phyloP scores from a whole-genome alignment of 1,140 invertebrate genomes.

The Colletes latitarsis region DNA sequence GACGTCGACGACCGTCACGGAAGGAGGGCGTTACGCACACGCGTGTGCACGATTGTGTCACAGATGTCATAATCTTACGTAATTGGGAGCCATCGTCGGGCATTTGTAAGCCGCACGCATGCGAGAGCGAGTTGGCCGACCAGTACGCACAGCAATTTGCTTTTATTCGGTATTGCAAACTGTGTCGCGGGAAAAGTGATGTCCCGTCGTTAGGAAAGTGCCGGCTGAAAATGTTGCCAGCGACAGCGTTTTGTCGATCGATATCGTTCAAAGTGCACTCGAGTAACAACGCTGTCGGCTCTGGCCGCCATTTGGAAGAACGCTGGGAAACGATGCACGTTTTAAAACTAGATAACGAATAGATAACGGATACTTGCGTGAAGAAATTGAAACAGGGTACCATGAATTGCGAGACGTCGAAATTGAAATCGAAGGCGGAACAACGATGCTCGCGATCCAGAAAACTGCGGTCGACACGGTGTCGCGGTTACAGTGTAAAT shows the following conservation, averaged over 20 bases:
- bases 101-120: constrained; percentile 77
- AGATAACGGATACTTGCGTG: too few species aligned
- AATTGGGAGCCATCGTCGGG: constrained; percentile 68
- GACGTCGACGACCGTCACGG: constrained; percentile 65
- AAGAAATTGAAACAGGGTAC: too few species aligned
- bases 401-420: too few species aligned
- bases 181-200: constrained; percentile 67
- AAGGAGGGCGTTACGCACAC: constrained; percentile 74
- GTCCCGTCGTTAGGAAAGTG: constrained; percentile 40
- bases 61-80: constrained; percentile 79
- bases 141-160: constrained; percentile 74
- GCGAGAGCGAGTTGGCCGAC: constrained; percentile 58
- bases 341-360: too few species aligned
- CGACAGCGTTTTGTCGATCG: background rate
- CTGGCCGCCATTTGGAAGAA: too few species aligned
- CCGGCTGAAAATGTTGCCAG: background rate
- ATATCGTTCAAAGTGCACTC: background rate
- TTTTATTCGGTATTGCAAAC: constrained; percentile 71
- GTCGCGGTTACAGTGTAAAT: background rate
- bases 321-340: too few species aligned
- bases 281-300: background rate
- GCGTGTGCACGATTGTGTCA: constrained; percentile 74
- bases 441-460: background rate
- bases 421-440: too few species aligned
- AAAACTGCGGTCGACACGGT: background rate